Base-by-base conservation (phyloP, 2,888 invertebrate genomes). In the Sarcophaga rosellei region DNA sequence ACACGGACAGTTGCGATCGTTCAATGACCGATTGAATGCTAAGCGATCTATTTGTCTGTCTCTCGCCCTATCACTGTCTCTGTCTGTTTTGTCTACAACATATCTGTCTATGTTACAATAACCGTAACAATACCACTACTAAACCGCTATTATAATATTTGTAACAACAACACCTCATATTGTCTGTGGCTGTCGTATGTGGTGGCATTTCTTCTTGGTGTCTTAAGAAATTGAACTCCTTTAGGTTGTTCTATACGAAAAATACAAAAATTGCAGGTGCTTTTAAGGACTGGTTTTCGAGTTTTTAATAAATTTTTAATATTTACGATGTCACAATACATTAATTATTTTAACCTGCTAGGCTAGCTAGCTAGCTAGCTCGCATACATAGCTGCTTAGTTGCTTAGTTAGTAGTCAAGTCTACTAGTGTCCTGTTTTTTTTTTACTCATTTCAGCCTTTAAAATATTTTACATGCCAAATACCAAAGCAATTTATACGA, bases 261-360 rank as follows among this genome's bases (percentile, higher is more conserved):
- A 0, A 53, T 53, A 75, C 65, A 47, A 72, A 62, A 35, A 57
- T 47, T 81, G 86, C 86, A 86, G 86, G 86, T 86, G 86, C 86
- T 84, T 86, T 82, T 84, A 69, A 72, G 70, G 74, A 83, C 81
- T 84, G 84, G 86, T 86, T 81, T 84, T 83, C 53, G 35, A 53
- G 68, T 75, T 84, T 72, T 82, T 68, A 82, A 82, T 77, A 82
- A 82, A 77, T 86, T 83, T 86, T 84, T 86, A 70, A 86, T 84
- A 86, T 86, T 86, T 84, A 86, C 86, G 81, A 86, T 86, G 86
- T 86, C 86, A 84, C 86, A 86, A 86, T 81, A 81, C 84, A 86
- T 86, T 86, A 86, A 86, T 86, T 86, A 84, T 86, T 79, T 86
- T 68, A 74, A 75, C 79, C 61, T 84, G 84, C 66, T 47, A 62